These are phyloP conservation scores for Clunio marinus DNA, from an alignment of 2,888 invertebrate genomes.

Conservation along the genomic window DNA sequence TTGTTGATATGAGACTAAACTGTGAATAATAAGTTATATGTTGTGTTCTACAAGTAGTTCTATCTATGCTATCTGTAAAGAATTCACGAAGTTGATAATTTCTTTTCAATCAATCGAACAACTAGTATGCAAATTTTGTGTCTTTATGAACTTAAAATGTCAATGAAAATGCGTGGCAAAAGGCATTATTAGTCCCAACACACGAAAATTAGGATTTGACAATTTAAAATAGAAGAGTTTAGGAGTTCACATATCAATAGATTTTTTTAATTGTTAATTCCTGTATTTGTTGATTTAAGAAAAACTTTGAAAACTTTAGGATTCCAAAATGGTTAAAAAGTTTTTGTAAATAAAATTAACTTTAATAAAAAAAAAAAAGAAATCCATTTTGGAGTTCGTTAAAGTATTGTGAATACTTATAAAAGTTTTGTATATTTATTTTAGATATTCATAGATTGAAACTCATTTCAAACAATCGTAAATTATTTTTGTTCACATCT, in stretches of 20 bases:
- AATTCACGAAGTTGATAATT: not conserved
- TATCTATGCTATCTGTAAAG: not conserved
- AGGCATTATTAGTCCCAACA: not conserved
- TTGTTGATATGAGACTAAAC: not conserved
- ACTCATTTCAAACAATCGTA: not conserved
- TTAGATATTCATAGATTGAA: not conserved
- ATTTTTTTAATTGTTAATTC: not conserved
- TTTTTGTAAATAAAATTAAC: no score
- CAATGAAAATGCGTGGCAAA: constrained; percentile 12
- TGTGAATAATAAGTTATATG: not conserved
- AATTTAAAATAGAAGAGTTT: not conserved
- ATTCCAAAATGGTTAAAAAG: no score
- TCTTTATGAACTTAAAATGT: no score
- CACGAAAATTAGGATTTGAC: not conserved
- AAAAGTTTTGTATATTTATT: not conserved
- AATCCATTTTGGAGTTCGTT: not conserved
- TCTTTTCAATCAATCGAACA: not conserved
- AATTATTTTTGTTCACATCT: no score
- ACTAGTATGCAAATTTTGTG: not conserved
- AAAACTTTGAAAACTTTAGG: not conserved
- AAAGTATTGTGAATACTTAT: constrained; percentile 2
- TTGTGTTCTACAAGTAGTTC: not conserved
- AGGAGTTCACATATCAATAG: not conserved
- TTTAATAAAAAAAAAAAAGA: not conserved
- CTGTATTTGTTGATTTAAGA: not conserved